These are phyloP conservation scores for Prietella phreatophila DNA, from an alignment of 2,113 vertebrate species.

Conservation along the genomic window DNA sequence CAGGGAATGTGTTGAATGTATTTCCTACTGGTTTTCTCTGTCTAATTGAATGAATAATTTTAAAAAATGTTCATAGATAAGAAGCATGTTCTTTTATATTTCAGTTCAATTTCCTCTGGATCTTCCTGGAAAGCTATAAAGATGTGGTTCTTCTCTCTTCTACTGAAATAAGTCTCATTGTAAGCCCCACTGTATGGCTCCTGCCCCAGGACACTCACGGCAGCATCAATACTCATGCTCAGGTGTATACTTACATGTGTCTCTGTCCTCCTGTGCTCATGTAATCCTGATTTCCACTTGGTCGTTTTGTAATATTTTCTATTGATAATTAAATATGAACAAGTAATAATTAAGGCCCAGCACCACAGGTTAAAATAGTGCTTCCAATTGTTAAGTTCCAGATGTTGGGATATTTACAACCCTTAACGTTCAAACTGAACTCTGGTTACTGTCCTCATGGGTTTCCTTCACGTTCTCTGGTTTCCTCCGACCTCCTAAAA, in stretches of 20 bases:
- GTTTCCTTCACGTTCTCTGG: neutral
- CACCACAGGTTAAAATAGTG: neutral
- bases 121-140: neutral
- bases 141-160: neutral
- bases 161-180: neutral
- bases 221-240: neutral
- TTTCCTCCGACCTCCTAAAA: neutral
- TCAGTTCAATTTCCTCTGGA: neutral
- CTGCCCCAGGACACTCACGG: neutral
- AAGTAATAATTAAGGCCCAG: neutral
- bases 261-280: neutral
- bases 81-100: neutral
- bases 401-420: neutral
- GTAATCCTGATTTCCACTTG: neutral
- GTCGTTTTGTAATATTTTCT: neutral
- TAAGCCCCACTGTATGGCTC: neutral
- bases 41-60: slow-evolving; percentile 3
- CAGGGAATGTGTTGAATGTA: neutral
- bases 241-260: neutral
- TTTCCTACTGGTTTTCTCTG: neutral
- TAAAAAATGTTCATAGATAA: neutral
- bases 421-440: neutral
- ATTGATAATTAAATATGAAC: neutral
- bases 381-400: neutral
- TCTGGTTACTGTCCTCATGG: neutral